phyloP scores from a whole-genome alignment of 2,888 invertebrate species.

The Dicyrtomina minuta region DNA sequence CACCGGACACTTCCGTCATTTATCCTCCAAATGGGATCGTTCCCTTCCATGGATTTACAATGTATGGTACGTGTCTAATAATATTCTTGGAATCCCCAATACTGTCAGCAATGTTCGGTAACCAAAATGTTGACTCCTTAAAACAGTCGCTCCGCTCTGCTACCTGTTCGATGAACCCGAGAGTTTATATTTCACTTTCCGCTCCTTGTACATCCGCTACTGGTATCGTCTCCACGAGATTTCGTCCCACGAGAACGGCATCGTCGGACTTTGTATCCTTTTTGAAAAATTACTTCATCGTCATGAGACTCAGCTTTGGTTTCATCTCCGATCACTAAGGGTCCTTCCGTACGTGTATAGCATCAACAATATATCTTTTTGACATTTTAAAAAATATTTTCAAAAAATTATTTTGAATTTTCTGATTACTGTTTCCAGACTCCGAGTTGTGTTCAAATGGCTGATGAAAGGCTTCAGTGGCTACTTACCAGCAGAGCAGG shows the following conservation, averaged over 20 bases:
- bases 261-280: constrained; percentile 82
- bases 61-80: constrained; percentile 74
- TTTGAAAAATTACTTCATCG: constrained; percentile 88
- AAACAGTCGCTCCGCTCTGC: constrained; percentile 94
- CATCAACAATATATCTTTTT: neutral
- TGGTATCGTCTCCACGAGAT: constrained; percentile 90
- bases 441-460: constrained; percentile 93
- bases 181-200: constrained; percentile 82
- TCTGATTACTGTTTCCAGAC: constrained; percentile 66
- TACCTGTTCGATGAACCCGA: constrained; percentile 88
- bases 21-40: constrained; percentile 94
- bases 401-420: neutral
- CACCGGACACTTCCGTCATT: constrained; percentile 68
- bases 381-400: constrained; percentile 1
- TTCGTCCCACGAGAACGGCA: constrained; percentile 89
- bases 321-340: constrained; percentile 82
- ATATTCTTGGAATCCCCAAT: neutral
- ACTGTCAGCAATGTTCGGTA: neutral
- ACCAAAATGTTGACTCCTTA: no score
- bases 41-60: constrained; percentile 95
- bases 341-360: constrained; percentile 82
- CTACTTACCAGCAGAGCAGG: constrained; percentile 86
- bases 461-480: constrained; percentile 94
- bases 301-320: constrained; percentile 86
- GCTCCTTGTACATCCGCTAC: constrained; percentile 86